These are phyloP conservation scores for chimpanzee (Pan troglodytes) DNA, from an alignment of 2,113 vertebrate species.

Conservation along the genomic window NHGRI_mPanTro3-v2.1_pri NC_072416.2:35523001-35523500, in stretches of 20 bases:
- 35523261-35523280: conserved; percentile 47
- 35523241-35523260: conserved; percentile 74
- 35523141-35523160: not conserved
- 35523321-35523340: not conserved
- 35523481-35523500: conserved; percentile 93
- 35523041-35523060: not conserved
- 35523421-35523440: conserved; percentile 86
- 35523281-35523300: conserved; percentile 66
- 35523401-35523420: conserved; percentile 79
- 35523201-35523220: not conserved
- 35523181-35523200: no score
- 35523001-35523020: not conserved
- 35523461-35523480: conserved; percentile 94
- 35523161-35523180: not conserved
- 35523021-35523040: not conserved
- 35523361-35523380: conserved; percentile 90
- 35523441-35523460: conserved; percentile 88
- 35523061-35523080: not conserved
- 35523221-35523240: conserved; percentile 75
- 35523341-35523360: not conserved
- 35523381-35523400: conserved; percentile 84
- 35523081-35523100: not conserved
- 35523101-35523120: not conserved
- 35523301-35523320: conserved; percentile 8
- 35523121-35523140: not conserved